Conservation (phyloP, 1,140 invertebrate genomes). For the Pinna nobilis region DNA sequence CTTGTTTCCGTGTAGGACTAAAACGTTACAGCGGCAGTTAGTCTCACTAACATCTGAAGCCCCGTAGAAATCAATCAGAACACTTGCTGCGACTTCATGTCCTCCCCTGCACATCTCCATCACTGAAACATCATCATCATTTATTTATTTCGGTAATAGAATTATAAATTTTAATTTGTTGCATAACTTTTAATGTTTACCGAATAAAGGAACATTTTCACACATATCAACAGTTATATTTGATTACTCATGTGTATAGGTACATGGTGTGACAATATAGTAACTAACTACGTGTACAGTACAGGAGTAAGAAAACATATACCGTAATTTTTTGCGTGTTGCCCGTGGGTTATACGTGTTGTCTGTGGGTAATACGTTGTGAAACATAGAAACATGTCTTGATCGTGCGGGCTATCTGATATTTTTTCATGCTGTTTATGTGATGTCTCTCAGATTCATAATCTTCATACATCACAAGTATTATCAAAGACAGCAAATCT, state of each 20-base stretch:
- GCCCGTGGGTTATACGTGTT: not conserved
- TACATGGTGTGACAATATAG: not conserved
- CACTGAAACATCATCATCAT: slow-evolving; percentile 32
- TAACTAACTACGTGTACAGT: not conserved
- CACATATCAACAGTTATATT: not conserved
- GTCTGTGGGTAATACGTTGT: not conserved
- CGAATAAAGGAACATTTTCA: not conserved
- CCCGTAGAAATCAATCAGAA: slow-evolving; percentile 29
- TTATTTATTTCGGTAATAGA: not conserved
- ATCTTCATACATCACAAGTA: too few species aligned
- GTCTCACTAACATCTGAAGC: not conserved
- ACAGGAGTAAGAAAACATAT: not conserved
- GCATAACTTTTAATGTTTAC: not conserved
- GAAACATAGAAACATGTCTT: too few species aligned
- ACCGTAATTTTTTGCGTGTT: not conserved
- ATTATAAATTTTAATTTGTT: not conserved
- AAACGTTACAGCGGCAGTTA: slow-evolving; percentile 12
- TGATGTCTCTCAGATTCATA: too few species aligned
- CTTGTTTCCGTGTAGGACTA: slow-evolving; percentile 13
- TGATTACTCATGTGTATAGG: not conserved
- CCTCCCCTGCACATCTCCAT: slow-evolving; percentile 24
- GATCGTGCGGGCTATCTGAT: too few species aligned
- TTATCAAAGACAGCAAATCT: too few species aligned
- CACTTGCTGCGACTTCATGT: not conserved
- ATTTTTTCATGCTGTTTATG: too few species aligned